These are phyloP conservation scores for Dryas iulia DNA, from an alignment of 1,140 invertebrate species.

Conservation along the genomic window DNA sequence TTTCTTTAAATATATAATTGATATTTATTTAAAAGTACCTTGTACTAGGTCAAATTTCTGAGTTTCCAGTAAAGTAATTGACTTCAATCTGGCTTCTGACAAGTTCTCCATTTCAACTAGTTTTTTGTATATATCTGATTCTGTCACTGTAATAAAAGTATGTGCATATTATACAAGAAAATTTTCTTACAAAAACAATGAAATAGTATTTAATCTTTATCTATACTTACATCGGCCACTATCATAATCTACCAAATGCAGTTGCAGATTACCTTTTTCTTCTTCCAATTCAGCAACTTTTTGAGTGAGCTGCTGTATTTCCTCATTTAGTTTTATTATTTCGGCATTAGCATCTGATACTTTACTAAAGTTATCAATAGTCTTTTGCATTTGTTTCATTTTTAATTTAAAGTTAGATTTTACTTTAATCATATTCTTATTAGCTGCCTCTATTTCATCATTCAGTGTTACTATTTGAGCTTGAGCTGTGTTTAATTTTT, in stretches of 20 bases:
- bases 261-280: constrained; percentile 93
- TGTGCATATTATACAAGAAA: too few species aligned
- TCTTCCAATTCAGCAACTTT: constrained; percentile 92
- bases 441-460: constrained; percentile 86
- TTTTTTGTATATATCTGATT: constrained; percentile 74
- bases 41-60: constrained; percentile 85
- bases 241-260: constrained; percentile 90
- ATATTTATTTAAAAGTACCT: constrained; percentile 61
- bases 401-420: constrained; percentile 90
- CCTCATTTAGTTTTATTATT: constrained; percentile 82
- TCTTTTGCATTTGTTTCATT: constrained; percentile 91
- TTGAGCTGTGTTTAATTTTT: constrained; percentile 61
- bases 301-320: constrained; percentile 85
- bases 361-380: constrained; percentile 88
- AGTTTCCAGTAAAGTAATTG: constrained; percentile 83
- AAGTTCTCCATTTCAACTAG: constrained; percentile 78
- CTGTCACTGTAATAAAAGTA: constrained; percentile 65
- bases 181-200: too few species aligned
- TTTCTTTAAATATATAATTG: not conserved
- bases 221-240: constrained; percentile 85
- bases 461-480: constrained; percentile 82
- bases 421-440: constrained; percentile 91
- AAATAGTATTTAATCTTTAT: not conserved
- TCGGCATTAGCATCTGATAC: constrained; percentile 85
- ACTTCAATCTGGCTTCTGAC: constrained; percentile 79